Evolutionary conservation across 2,888 invertebrate genomes (phyloP).

Genomic region (Hirtodrosophila histrioides): DNA sequence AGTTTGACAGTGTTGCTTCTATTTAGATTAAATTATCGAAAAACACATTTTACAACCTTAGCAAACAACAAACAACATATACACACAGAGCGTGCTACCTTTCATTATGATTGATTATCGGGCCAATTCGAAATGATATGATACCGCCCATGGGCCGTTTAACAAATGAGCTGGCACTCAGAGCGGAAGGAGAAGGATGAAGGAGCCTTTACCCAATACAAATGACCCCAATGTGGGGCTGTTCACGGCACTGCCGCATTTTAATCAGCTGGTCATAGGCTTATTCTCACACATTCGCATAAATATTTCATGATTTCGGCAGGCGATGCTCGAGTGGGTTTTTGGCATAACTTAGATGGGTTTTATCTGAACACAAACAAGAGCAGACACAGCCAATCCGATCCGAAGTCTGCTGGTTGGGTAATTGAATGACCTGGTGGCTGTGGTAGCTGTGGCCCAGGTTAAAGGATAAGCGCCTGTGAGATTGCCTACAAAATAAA

Average conservation of each 20-base stretch:
- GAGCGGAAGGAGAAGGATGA: slow-evolving; percentile 18
- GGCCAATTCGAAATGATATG: slow-evolving; percentile 37
- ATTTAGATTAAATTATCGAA: slow-evolving; percentile 12
- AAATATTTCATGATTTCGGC: slow-evolving; percentile 70
- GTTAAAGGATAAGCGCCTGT: slow-evolving; percentile 57
- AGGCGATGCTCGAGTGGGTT: slow-evolving; percentile 63
- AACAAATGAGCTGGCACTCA: slow-evolving; percentile 57
- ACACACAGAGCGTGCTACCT: slow-evolving; percentile 7
- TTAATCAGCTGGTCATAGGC: slow-evolving; percentile 57
- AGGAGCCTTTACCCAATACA: slow-evolving; percentile 41
- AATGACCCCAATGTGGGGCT: slow-evolving; percentile 47
- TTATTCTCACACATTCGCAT: slow-evolving; percentile 53
- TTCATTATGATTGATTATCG: slow-evolving; percentile 76
- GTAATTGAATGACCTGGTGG: slow-evolving; percentile 64
- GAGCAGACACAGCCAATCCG: slow-evolving; percentile 13
- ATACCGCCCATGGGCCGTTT: slow-evolving; percentile 54
- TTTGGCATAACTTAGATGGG: slow-evolving; percentile 65
- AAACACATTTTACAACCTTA: slow-evolving; percentile 6
- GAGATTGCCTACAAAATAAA: slow-evolving; percentile 70
- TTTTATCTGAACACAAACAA: slow-evolving; percentile 52
- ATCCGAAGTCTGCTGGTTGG: slow-evolving; percentile 32
- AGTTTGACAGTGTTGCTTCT: slow-evolving; percentile 20
- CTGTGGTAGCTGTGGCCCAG: slow-evolving; percentile 21
- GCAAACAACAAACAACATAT: slow-evolving; percentile 2
- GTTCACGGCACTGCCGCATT: slow-evolving; percentile 53